Evolutionary conservation across 2,888 invertebrate genomes (phyloP), one percentile per base, ranked within the genome.

Genomic region (Noctua comes): DNA sequence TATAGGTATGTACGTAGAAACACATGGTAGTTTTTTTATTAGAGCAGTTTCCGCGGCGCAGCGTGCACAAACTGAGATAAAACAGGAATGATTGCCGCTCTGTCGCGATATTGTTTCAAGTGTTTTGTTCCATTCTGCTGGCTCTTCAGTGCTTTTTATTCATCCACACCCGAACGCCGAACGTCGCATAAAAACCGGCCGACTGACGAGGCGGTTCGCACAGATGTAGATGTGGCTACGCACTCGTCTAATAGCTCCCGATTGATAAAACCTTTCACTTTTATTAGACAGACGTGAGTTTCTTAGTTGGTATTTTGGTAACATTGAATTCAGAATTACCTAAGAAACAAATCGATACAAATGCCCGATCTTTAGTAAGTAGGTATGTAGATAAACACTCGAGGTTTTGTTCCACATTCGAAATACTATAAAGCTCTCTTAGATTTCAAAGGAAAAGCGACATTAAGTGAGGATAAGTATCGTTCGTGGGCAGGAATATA

Each of bases 11-110:
- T 89, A 88, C 77, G 83, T 86, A 85, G 84, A 88, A 90, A 91
- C 92, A 94, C 91, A 92, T 92, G 92, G 92, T 94, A 94, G 95
- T 95, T 96, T 96, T 36, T 96, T 96, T 96, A 96, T 96, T 95
- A 93, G 94, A 91, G 91, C 94, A 92, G 95, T 95, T 95, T 94
- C 95, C 95, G 95, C 91, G 92, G 92, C 94, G 91, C 92, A 92
- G 94, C 94, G 95, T 96, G 96, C 93, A 93, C 96, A 95, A 96
- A 96, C 96, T 95, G 93, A 94, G 96, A 96, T 96, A 96, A 96
- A 96, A 95, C 95, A 94, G 94, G 93, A 96, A 95, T 95, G 95
- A 96, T 96, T 95, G 96, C 96, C 95, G 95, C 95, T 94, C 94
- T 94, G 94, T 94, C 94, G 93, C 93, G 95, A 96, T 96, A 96